Evolutionary conservation across 1,140 invertebrate genomes (phyloP), one percentile per base, ranked within the genome.

Genomic region (Hypothenemus hampei): DNA sequence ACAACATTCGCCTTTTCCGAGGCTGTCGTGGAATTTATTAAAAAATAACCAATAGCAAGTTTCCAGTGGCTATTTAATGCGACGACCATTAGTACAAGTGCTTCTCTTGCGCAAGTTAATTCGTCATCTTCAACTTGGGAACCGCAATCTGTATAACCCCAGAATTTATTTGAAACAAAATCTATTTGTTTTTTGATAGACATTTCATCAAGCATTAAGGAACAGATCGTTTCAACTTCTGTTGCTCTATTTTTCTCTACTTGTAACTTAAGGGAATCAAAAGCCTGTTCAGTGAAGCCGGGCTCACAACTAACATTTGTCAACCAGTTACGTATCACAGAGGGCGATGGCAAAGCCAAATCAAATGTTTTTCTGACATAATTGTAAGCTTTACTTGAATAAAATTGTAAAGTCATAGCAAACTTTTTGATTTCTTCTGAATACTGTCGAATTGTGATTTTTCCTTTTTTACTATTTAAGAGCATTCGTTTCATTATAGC

Each of bases 261-360:
- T 10, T 11, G 6, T 10, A 23, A 41, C 35, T 36, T 23, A 64
- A 36, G 51, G 65, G 58, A 20, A 51, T 31, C 6, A 61, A 59
- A 58, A 83, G 39, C 82, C 85, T 60, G 89, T 93, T 29, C 43
- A n/a, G 65, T 67, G 16, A 65, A 69, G 10, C 66, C 66, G 11
- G 65, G 63, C 35, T 59, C 52, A 13, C 63, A 60, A 39, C 66
- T 55, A 11, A 70, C 52, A 36, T 52, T 54, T 10, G 8, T n/a
- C 39, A 66, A 69, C 67, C 67, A 70, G 45, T 62, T 66, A 5
- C n/a, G 21, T 10, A 69, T 41, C 2, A 66, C 70, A 40, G 56
- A 49, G n/a, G 57, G 57, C 49, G 65, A 59, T 18, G 65, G 60
- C 10, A 66, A 53, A 35, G 41, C 60, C 24, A 48, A 58, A 24